A percentile compares a stretch with the other conserved stretches of the same genome.
phyloP scores from a whole-genome alignment of 2,797 vertebrate species.

The Dryobates pubescens region DNA sequence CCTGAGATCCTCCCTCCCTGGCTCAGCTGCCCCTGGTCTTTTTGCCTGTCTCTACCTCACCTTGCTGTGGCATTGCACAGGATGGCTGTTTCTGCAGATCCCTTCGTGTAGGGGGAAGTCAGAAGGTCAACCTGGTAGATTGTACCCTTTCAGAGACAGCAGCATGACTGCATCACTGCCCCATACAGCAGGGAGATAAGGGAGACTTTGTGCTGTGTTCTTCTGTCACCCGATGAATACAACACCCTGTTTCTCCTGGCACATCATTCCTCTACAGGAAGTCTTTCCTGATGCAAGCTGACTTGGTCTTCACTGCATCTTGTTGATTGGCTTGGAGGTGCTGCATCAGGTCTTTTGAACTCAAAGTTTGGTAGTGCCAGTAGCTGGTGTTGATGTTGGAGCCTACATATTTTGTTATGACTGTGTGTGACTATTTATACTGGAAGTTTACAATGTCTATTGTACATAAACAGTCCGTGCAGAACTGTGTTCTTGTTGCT shows the following conservation, averaged over 20 bases:
- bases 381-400: neutral
- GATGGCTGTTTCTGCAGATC: neutral
- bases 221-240: neutral
- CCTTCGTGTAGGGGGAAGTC: neutral
- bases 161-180: neutral
- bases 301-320: neutral
- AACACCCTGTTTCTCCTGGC: neutral
- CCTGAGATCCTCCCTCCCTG: neutral
- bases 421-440: neutral
- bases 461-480: neutral
- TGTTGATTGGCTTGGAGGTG: neutral
- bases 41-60: neutral
- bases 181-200: neutral
- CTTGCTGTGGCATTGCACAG: rapidly evolving
- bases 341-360: neutral
- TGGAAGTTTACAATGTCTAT: neutral
- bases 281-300: neutral
- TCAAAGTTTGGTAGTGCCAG: neutral
- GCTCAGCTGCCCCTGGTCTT: neutral
- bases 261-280: neutral
- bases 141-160: neutral
- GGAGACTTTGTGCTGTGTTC: neutral
- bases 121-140: neutral
- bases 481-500: neutral
- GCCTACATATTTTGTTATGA: neutral